Base-by-base conservation (phyloP, 2,888 invertebrate genomes). In the Nemapogon koenigi region DNA sequence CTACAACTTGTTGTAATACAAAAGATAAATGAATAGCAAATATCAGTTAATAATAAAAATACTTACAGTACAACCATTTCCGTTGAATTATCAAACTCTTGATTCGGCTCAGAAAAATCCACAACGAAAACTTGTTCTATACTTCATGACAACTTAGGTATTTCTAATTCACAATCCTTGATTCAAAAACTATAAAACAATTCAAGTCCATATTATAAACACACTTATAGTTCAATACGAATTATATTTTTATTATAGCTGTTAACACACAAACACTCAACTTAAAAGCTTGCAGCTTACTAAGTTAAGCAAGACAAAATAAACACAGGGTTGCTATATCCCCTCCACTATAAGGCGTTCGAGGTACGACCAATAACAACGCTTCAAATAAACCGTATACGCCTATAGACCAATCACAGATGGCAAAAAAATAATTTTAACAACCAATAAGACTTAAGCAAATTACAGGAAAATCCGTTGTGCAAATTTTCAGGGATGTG, bases 51-150 rank as follows among this genome's bases (percentile, higher is more conserved):
- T 13, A 43, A 42, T 4, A 38, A 36, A 16, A 11, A 37, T 58
- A 78, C 76, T 75, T 62, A 78, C 76, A 75, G 66, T 58, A 78
- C 69, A 64, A 78, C 76, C 76, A 78, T 78, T 49, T 75, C 76
- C 68, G 57, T 55, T 55, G 57, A 44, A 49, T 46, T 52, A 42
- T 25, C 28, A 33, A n/a, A 11, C 26, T 4, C 16, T 28, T 28
- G 37, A 15, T 25, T 16, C n/a, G n/a, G n/a, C 8, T 33, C 33
- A 11, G 16, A 11, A 19, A 33, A n/a, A 33, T 33, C 33, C 18
- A 19, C 33, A 13, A 14, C 19, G 19, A 31, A 16, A 35, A 26
- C 35, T 26, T 35, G 22, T n/a, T n/a, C n/a, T n/a, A n/a, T n/a
- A n/a, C n/a, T n/a, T n/a, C n/a, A n/a, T n/a, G n/a, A n/a, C n/a